phyloP scores from a whole-genome alignment of 2,888 invertebrate species.

The Mamestra brassicae region DNA sequence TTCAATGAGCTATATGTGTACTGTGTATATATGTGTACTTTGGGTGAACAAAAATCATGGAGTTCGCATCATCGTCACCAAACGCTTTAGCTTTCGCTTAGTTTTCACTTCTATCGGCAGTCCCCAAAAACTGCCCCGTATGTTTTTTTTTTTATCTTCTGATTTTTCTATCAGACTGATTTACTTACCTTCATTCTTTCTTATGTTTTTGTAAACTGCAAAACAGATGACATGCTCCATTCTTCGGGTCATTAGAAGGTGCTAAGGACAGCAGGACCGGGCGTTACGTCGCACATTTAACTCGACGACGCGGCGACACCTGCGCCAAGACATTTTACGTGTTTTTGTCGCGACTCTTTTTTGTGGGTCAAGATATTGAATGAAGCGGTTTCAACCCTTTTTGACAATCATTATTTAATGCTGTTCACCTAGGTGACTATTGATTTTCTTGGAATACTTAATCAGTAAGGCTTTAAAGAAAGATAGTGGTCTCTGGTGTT shows the following conservation, averaged over 20 bases:
- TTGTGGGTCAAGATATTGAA: not conserved
- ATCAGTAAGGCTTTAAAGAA: no score
- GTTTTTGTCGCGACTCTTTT: slow-evolving; percentile 44
- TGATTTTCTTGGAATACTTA: not conserved
- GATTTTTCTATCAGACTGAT: not conserved
- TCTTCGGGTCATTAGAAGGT: slow-evolving; percentile 27
- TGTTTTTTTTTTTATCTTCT: no score
- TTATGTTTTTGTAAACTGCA: not conserved
- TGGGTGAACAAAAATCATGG: no score
- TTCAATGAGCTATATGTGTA: no score
- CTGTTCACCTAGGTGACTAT: not conserved
- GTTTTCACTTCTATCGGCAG: no score
- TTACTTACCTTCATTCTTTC: not conserved
- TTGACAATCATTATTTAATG: not conserved
- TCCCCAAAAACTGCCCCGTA: no score
- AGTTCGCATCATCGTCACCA: no score
- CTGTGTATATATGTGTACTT: no score
- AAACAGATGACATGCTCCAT: slow-evolving; percentile 1
- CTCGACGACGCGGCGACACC: slow-evolving; percentile 45
- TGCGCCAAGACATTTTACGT: slow-evolving; percentile 39
- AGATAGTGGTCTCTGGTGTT: no score
- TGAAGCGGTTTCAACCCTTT: not conserved
- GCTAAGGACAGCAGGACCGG: not conserved
- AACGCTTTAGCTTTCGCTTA: no score
- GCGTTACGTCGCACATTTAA: slow-evolving; percentile 28